A percentile compares a stretch with the other conserved stretches of the same genome.
phyloP scores from a whole-genome alignment of 2,797 vertebrate species.

The Silurus lanzhouensis region DNA sequence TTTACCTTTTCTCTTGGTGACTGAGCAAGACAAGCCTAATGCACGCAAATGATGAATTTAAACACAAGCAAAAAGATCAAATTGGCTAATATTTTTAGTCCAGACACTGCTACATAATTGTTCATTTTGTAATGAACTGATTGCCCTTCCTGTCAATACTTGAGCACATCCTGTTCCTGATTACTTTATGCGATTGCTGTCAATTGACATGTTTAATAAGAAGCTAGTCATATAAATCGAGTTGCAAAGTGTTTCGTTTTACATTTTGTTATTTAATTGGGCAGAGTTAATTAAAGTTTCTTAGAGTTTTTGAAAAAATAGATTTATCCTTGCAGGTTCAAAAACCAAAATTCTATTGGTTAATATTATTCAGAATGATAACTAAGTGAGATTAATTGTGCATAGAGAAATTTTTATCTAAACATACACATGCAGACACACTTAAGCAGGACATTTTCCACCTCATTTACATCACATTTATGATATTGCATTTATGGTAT shows the following conservation, averaged over 20 bases:
- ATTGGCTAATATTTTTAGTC: slow-evolving; percentile 31
- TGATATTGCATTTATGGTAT: no score
- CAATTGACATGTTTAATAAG: slow-evolving; percentile 23
- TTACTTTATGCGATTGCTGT: slow-evolving; percentile 15
- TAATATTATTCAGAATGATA: neutral
- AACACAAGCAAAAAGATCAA: slow-evolving; percentile 15
- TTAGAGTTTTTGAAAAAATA: neutral
- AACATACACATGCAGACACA: neutral
- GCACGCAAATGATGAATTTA: neutral
- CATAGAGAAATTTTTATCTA: neutral
- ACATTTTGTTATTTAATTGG: slow-evolving; percentile 31
- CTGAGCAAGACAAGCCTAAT: neutral
- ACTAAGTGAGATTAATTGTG: no score
- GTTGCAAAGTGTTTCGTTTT: slow-evolving; percentile 14
- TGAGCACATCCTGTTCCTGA: slow-evolving; percentile 18
- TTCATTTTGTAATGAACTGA: slow-evolving; percentile 29
- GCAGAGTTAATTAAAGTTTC: slow-evolving; percentile 20
- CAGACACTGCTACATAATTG: slow-evolving; percentile 9
- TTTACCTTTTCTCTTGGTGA: neutral
- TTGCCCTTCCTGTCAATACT: slow-evolving; percentile 48
- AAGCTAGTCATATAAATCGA: slow-evolving; percentile 27
- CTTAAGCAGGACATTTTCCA: neutral
- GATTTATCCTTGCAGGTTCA: neutral
- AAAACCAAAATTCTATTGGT: neutral
- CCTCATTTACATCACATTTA: neutral